Evolutionary conservation across 2,888 invertebrate species (phyloP).

Genomic region (Synanthedon vespiformis): DNA sequence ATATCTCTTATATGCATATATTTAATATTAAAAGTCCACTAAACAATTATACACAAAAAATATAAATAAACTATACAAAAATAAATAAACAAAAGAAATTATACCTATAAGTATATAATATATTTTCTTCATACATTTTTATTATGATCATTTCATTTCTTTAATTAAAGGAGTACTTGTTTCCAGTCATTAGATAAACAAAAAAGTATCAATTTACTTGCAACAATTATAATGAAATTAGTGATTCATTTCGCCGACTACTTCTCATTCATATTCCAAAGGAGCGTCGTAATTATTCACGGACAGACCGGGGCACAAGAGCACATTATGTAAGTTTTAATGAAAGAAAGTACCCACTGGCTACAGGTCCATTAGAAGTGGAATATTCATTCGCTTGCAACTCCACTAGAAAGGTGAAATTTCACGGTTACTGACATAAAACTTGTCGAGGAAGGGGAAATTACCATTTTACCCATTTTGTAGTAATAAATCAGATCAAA

Average conservation of each 20-base stretch:
- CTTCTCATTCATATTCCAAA: constrained; percentile 25
- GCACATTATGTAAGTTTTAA: constrained; percentile 44
- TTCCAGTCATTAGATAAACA: constrained; percentile 3
- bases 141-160: not conserved
- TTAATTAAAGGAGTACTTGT: constrained; percentile 3
- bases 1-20: too few relatives aligned
- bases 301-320: constrained; percentile 14
- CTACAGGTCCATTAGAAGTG: constrained; percentile 28
- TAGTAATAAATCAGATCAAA: too few relatives aligned
- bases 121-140: too few relatives aligned
- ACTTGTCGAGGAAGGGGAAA: too few relatives aligned
- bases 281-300: constrained; percentile 37
- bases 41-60: too few relatives aligned
- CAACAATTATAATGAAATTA: constrained; percentile 1
- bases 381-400: constrained; percentile 39
- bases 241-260: constrained; percentile 6
- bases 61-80: too few relatives aligned
- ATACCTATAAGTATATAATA: too few relatives aligned
- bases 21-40: too few relatives aligned
- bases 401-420: constrained; percentile 35
- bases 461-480: too few relatives aligned
- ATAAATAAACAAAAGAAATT: too few relatives aligned
- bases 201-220: too few relatives aligned
- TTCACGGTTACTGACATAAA: constrained; percentile 1
- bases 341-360: constrained; percentile 33